phyloP scores from a whole-genome alignment of 2,797 vertebrate genomes.

The Fringilla coelebs region DNA sequence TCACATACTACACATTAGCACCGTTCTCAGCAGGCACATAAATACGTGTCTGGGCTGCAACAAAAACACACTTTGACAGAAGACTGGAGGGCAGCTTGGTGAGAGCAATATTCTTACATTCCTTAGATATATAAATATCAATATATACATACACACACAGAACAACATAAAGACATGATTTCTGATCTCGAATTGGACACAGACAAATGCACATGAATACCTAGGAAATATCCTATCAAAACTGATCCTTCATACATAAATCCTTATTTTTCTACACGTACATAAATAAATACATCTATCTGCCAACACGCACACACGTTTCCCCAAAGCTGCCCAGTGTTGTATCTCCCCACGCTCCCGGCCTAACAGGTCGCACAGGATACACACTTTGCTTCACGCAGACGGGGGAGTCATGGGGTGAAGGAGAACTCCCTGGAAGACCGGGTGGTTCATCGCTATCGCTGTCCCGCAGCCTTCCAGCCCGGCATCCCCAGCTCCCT shows the following conservation, averaged over 20 bases:
- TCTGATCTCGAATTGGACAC: neutral
- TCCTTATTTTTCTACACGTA: neutral
- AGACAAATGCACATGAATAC: neutral
- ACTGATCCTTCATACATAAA: neutral
- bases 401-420: neutral
- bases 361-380: neutral
- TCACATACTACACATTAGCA: neutral
- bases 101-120: neutral
- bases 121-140: neutral
- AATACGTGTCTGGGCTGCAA: neutral
- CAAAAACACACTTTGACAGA: neutral
- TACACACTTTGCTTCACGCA: neutral
- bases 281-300: no score
- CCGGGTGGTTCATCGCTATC: neutral
- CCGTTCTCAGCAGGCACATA: neutral
- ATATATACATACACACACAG: accelerated
- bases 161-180: neutral
- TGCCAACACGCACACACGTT: accelerated
- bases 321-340: accelerated
- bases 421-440: neutral
- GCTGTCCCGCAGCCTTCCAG: neutral
- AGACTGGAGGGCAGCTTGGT: neutral
- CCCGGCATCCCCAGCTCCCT: neutral
- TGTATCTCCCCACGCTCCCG: neutral
- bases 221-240: neutral